Percentiles rank a stretch among this genome's conserved stretches.
phyloP scores from a whole-genome alignment of 2,113 vertebrate genomes.

The Acrocephalus kingi region DNA sequence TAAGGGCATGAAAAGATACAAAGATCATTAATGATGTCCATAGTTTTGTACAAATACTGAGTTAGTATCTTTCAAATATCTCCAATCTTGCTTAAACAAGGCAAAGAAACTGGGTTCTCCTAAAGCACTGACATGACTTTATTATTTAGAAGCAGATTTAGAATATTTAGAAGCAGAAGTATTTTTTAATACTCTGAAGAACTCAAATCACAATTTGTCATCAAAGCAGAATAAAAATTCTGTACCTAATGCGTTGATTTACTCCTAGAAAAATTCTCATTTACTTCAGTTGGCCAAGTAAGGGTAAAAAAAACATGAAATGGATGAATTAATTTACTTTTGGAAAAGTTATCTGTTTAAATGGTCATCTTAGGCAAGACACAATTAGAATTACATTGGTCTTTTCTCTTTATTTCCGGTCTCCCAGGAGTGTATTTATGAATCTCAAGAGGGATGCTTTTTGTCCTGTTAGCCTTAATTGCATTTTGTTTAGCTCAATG shows the following conservation, averaged over 20 bases:
- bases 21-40: neutral
- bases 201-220: neutral
- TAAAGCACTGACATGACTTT: neutral
- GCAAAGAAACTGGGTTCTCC: neutral
- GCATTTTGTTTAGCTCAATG: constrained; percentile 48
- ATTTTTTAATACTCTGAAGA: neutral
- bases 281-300: neutral
- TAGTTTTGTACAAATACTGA: neutral
- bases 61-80: neutral
- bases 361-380: constrained; percentile 15
- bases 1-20: neutral
- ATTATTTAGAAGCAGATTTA: neutral
- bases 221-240: neutral
- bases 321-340: neutral
- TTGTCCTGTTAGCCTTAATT: constrained; percentile 58
- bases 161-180: neutral
- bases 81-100: neutral
- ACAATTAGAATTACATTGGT: constrained; percentile 29
- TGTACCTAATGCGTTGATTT: neutral
- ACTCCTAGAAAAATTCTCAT: neutral
- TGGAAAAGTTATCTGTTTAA: constrained; percentile 29
- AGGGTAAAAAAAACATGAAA: neutral
- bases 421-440: constrained; percentile 41
- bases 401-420: constrained; percentile 37
- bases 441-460: constrained; percentile 42